Conservation (phyloP, 2,888 invertebrate species). For the Lutraria lutraria region DNA sequence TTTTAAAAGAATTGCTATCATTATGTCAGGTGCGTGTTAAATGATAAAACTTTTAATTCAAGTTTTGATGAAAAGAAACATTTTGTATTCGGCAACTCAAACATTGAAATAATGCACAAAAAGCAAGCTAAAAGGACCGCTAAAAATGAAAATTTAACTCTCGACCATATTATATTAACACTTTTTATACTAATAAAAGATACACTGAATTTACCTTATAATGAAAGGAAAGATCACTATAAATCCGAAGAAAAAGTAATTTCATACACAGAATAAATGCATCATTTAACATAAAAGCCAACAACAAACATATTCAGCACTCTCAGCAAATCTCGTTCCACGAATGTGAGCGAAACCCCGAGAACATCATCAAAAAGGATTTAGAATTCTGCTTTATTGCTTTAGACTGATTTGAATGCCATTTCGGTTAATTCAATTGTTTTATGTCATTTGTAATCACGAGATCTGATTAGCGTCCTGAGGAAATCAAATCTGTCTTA, state of each 20-base stretch:
- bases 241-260: neutral
- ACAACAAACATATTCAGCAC: neutral
- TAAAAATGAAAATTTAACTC: too few species aligned
- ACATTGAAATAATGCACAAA: too few species aligned
- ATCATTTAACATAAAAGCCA: neutral
- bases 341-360: neutral
- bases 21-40: too few species aligned
- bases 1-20: too few species aligned
- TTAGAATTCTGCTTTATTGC: constrained; percentile 29
- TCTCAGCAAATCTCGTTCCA: neutral
- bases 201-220: neutral
- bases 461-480: constrained; percentile 34
- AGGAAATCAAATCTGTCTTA: constrained; percentile 3
- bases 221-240: neutral
- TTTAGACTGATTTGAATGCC: constrained; percentile 30
- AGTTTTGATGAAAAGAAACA: too few species aligned
- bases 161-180: too few species aligned
- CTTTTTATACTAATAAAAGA: too few species aligned
- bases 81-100: too few species aligned
- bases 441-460: constrained; percentile 58
- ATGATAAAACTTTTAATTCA: too few species aligned
- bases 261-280: neutral
- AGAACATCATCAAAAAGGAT: constrained; percentile 13
- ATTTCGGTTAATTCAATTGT: constrained; percentile 68
- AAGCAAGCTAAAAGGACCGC: too few species aligned